Evolutionary conservation across 2,797 vertebrate genomes (phyloP).

Genomic region (Yasuhikotakia modesta): DNA sequence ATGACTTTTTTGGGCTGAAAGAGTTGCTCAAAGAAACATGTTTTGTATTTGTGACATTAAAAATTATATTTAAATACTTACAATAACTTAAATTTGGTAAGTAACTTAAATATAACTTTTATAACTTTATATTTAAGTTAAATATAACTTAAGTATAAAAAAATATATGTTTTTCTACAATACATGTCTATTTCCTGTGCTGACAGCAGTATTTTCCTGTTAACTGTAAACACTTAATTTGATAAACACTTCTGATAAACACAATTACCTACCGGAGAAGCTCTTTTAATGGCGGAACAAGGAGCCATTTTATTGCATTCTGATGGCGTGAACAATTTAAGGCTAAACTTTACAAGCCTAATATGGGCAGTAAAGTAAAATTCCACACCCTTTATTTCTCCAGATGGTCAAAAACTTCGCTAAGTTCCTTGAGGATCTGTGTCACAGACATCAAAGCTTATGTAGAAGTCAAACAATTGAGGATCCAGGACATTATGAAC

Average conservation of each 20-base stretch:
- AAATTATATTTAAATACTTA: too few species aligned
- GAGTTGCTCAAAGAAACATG: too few species aligned
- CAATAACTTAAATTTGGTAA: too few species aligned
- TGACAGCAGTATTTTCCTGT: neutral
- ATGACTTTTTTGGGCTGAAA: too few species aligned
- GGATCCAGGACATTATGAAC: too few species aligned
- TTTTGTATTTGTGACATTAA: too few species aligned
- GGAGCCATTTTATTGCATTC: constrained; percentile 5
- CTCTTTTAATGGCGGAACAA: neutral
- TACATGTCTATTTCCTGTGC: too few species aligned
- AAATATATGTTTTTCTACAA: too few species aligned
- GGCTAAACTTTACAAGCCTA: constrained; percentile 18
- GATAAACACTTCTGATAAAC: neutral
- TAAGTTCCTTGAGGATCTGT: constrained; percentile 11
- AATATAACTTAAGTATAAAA: too few species aligned
- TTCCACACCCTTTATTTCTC: constrained; percentile 18
- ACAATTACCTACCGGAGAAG: neutral
- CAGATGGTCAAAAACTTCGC: constrained; percentile 17
- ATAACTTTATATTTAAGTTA: too few species aligned
- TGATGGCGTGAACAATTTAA: neutral
- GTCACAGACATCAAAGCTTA: constrained; percentile 6
- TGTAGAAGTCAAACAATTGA: neutral
- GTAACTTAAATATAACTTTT: too few species aligned
- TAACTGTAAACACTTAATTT: neutral
- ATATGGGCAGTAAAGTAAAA: constrained; percentile 4